A percentile compares a stretch with the other conserved stretches of the same genome.
Conservation (phyloP, 2,888 invertebrate genomes). For the Carabus problematicus region DNA sequence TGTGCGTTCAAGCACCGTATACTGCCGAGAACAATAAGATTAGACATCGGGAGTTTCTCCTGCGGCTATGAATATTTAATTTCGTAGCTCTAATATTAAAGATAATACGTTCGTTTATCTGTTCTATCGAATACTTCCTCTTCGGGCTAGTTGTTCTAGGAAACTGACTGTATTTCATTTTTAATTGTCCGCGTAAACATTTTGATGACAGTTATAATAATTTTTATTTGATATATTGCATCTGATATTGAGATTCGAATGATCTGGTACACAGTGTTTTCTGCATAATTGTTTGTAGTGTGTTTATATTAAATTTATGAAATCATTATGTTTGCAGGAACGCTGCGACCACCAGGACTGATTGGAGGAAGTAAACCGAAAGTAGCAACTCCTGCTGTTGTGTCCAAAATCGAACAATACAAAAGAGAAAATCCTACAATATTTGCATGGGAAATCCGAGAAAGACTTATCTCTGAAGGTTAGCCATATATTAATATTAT, state of each 20-base stretch:
- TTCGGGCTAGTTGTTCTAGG: conserved; percentile 29
- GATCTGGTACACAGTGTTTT: not conserved
- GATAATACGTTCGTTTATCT: conserved; percentile 36
- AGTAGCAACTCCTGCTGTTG: conserved; percentile 96
- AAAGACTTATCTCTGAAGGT: conserved; percentile 96
- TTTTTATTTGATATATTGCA: conserved; percentile 30
- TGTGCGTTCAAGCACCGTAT: too few relatives aligned
- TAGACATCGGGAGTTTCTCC: conserved; percentile 21
- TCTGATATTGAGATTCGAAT: not conserved
- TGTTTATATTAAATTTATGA: too few relatives aligned
- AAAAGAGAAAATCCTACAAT: conserved; percentile 98
- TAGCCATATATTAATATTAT: conserved; percentile 53
- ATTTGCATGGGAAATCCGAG: conserved; percentile 98
- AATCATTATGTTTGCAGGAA: conserved; percentile 78
- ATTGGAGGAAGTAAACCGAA: conserved; percentile 97
- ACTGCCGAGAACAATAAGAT: conserved; percentile 32
- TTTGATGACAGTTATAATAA: conserved; percentile 29
- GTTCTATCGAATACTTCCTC: conserved; percentile 29
- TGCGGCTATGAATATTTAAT: conserved; percentile 38
- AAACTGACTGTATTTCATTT: conserved; percentile 27
- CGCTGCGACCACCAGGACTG: conserved; percentile 85
- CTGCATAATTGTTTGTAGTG: too few relatives aligned
- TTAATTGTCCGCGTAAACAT: conserved; percentile 26
- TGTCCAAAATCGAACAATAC: conserved; percentile 97
- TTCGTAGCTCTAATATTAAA: conserved; percentile 36